phyloP scores from a whole-genome alignment of 2,797 vertebrate genomes.

The Tachyglossus aculeatus region DNA sequence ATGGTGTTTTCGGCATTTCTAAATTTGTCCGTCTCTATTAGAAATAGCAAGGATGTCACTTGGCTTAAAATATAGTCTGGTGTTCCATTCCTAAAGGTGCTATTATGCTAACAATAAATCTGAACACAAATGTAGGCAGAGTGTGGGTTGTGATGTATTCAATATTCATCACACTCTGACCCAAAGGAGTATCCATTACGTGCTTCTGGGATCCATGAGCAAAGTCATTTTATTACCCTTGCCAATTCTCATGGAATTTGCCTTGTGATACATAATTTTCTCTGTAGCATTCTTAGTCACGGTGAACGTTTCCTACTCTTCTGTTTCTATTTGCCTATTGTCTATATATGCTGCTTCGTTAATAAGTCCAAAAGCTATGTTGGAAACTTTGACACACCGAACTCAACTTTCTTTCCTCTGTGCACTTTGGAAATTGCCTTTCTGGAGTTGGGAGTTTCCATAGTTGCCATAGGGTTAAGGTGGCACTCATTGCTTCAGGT shows the following conservation, averaged over 20 bases:
- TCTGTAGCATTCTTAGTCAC: background rate
- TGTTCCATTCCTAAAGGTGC: slow-evolving; percentile 59
- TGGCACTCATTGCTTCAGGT: no score
- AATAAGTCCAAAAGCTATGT: background rate
- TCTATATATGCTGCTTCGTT: background rate
- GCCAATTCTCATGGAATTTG: slow-evolving; percentile 18
- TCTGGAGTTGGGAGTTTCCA: no score
- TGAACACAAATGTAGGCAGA: slow-evolving; percentile 40
- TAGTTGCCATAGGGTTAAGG: no score
- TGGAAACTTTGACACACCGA: background rate
- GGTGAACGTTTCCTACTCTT: slow-evolving; percentile 11
- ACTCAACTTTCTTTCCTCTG: background rate
- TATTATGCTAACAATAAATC: slow-evolving; percentile 64
- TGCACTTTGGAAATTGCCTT: no score
- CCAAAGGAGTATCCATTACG: slow-evolving; percentile 42
- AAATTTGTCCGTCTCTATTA: slow-evolving; percentile 46
- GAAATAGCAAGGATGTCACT: slow-evolving; percentile 67
- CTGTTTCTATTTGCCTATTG: background rate
- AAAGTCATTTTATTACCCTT: slow-evolving; percentile 20
- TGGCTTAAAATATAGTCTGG: slow-evolving; percentile 52
- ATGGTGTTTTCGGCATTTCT: slow-evolving; percentile 40
- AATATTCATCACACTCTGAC: slow-evolving; percentile 55
- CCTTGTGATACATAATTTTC: background rate
- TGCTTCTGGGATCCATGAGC: slow-evolving; percentile 20
- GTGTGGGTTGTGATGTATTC: slow-evolving; percentile 46